phyloP scores from a whole-genome alignment of 1,140 invertebrate species.

The Coptotermes formosanus region DNA sequence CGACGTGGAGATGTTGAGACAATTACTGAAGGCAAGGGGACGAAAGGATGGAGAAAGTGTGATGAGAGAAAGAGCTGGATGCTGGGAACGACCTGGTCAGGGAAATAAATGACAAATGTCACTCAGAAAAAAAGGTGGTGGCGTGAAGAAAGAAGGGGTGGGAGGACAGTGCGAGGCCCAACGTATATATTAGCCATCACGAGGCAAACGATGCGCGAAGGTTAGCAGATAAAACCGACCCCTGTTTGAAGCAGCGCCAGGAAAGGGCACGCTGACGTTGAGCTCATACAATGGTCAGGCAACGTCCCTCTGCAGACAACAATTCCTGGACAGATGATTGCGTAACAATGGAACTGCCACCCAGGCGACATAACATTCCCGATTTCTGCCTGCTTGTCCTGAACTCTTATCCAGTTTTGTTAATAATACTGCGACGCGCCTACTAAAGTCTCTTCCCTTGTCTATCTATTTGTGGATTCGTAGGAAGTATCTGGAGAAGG shows the following conservation, averaged over 20 bases:
- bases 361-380: too few relatives aligned
- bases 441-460: too few relatives aligned
- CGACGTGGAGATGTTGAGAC: not conserved
- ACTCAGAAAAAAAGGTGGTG: slow-evolving; percentile 24
- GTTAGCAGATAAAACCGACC: slow-evolving; percentile 22
- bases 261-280: not conserved
- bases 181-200: not conserved
- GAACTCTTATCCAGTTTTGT: too few relatives aligned
- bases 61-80: not conserved
- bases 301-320: not conserved
- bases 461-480: too few relatives aligned
- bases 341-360: not conserved
- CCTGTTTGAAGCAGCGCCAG: not conserved
- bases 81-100: slow-evolving; percentile 10
- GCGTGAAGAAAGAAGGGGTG: not conserved
- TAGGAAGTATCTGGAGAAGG: too few relatives aligned
- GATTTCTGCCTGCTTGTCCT: too few relatives aligned
- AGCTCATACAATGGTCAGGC: too few relatives aligned
- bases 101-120: slow-evolving; percentile 26
- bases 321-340: not conserved
- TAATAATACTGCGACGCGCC: too few relatives aligned
- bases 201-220: not conserved
- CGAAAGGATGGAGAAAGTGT: not conserved
- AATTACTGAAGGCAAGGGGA: not conserved
- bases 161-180: not conserved